Percentiles rank a stretch among this genome's conserved stretches.
Conservation (phyloP, 2,113 vertebrate genomes). For the Chauna torquata region DNA sequence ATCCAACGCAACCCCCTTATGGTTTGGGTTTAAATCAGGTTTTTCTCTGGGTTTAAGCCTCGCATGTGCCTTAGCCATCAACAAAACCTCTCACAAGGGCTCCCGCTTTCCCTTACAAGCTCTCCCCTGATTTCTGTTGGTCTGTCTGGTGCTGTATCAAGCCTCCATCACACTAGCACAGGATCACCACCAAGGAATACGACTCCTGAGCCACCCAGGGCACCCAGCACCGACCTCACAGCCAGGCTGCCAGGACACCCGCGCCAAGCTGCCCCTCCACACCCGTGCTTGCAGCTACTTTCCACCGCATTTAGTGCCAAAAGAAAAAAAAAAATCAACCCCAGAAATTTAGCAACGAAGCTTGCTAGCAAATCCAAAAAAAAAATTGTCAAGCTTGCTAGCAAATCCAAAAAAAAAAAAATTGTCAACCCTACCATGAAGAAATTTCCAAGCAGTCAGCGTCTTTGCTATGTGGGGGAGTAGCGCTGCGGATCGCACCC, state of each 20-base stretch:
- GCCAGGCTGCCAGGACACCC: background rate
- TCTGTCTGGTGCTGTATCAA: background rate
- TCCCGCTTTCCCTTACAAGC: background rate
- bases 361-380: background rate
- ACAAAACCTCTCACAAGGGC: background rate
- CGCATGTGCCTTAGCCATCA: background rate
- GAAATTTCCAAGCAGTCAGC: background rate
- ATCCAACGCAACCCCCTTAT: background rate
- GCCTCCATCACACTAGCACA: fast-evolving
- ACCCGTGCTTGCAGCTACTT: fast-evolving
- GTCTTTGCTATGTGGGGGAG: fast-evolving
- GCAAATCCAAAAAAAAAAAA: background rate
- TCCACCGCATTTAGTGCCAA: background rate
- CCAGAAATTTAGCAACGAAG: background rate
- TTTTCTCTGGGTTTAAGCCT: background rate
- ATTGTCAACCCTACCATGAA: fast-evolving
- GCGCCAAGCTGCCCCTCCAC: background rate
- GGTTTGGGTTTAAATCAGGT: background rate
- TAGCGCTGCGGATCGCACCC: fast-evolving
- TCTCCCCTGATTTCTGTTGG: background rate
- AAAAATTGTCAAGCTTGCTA: background rate
- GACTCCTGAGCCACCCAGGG: background rate
- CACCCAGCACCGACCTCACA: fast-evolving
- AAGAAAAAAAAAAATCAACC: background rate
- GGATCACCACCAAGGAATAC: background rate